phyloP scores from a whole-genome alignment of 2,888 invertebrate genomes.

The Zonitis immaculata region DNA sequence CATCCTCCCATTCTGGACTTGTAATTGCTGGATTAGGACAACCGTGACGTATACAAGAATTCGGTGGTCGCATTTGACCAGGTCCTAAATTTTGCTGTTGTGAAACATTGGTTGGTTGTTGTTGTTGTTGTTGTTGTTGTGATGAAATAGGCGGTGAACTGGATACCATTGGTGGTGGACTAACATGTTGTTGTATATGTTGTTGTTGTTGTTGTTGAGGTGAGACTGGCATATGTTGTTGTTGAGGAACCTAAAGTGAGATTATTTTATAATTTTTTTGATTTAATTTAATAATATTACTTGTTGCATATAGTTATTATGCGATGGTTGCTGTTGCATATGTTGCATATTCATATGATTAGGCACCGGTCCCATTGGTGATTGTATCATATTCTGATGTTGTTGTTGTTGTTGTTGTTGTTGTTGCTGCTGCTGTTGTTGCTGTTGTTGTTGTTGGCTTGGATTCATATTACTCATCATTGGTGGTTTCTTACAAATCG shows the following conservation, averaged over 20 bases:
- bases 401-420: conserved; percentile 38
- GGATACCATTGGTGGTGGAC: conserved; percentile 52
- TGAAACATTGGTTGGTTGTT: conserved; percentile 49
- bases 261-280: background rate
- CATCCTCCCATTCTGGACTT: conserved; percentile 93
- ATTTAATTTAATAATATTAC: conserved; percentile 28
- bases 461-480: conserved; percentile 48
- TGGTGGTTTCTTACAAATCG: conserved; percentile 49
- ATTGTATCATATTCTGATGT: conserved; percentile 50
- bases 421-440: conserved; percentile 28
- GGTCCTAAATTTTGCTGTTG: conserved; percentile 47
- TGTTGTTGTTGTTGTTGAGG: conserved; percentile 43
- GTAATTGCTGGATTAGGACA: conserved; percentile 87
- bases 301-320: conserved; percentile 50
- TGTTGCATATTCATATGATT: conserved; percentile 46
- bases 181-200: conserved; percentile 47
- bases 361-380: conserved; percentile 46
- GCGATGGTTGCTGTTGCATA: conserved; percentile 47
- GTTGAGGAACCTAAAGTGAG: conserved; percentile 35
- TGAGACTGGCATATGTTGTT: conserved; percentile 44
- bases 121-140: conserved; percentile 30
- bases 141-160: conserved; percentile 53
- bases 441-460: conserved; percentile 31
- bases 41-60: conserved; percentile 79
- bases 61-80: conserved; percentile 44